Percentiles rank a stretch among this genome's conserved stretches.
phyloP scores from a whole-genome alignment of 1,140 invertebrate genomes.

The Nebria ingens region DNA sequence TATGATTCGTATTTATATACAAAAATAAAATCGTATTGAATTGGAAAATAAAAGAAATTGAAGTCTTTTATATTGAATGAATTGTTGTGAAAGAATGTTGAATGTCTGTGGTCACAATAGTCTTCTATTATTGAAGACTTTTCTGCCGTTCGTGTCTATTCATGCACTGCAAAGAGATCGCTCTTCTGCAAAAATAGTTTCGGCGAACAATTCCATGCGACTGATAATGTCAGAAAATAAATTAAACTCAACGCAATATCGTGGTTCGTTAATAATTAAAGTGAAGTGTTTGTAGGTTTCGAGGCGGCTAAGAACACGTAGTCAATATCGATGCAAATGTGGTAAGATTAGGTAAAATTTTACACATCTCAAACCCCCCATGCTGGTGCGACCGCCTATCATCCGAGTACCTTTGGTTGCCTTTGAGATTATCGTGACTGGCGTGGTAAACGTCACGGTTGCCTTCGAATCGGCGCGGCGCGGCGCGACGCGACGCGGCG shows the following conservation, averaged over 20 bases:
- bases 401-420: not conserved
- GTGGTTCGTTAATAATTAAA: conserved; percentile 7
- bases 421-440: not conserved
- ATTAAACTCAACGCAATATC: not conserved
- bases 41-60: conserved; percentile 5
- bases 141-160: not conserved
- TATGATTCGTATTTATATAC: too few relatives aligned
- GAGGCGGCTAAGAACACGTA: not conserved
- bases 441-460: not conserved
- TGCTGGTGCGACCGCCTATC: not conserved
- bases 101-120: conserved; percentile 3
- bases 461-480: not conserved
- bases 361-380: not conserved
- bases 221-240: not conserved
- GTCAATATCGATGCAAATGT: conserved; percentile 7
- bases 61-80: not conserved
- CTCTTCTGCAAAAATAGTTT: conserved; percentile 1
- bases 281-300: not conserved
- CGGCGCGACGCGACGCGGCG: too few relatives aligned
- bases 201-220: not conserved
- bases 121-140: not conserved
- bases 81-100: conserved; percentile 5
- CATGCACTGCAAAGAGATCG: not conserved
- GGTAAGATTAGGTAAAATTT: conserved; percentile 9
- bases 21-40: too few relatives aligned